Evolutionary conservation across 1,140 invertebrate genomes (phyloP).

Genomic region (Oryctes rhinoceros): DNA sequence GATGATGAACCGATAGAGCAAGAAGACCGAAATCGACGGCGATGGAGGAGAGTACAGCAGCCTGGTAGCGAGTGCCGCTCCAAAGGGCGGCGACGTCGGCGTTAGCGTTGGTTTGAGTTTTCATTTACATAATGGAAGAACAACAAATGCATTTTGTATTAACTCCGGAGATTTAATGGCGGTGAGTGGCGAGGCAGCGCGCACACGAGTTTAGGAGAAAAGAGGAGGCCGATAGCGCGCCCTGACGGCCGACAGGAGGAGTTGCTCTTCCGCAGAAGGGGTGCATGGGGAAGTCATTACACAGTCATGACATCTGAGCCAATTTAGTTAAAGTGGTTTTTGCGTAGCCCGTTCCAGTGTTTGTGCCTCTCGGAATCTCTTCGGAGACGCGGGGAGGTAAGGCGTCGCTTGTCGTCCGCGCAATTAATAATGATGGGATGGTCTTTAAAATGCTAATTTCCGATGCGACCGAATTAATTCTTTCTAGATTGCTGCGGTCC

Average conservation of each 20-base stretch:
- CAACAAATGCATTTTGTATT: conserved; percentile 63
- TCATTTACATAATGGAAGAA: conserved; percentile 63
- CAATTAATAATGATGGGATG: conserved; percentile 42
- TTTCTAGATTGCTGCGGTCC: not conserved
- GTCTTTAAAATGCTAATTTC: conserved; percentile 32
- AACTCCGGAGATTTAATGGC: conserved; percentile 61
- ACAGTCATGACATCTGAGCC: conserved; percentile 57
- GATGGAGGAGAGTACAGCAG: not conserved
- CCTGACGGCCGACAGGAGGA: conserved; percentile 19
- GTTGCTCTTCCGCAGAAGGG: not conserved
- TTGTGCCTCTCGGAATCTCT: not conserved
- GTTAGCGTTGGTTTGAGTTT: conserved; percentile 58
- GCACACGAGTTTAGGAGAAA: not conserved
- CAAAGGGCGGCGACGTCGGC: not conserved
- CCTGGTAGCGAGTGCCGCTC: not conserved
- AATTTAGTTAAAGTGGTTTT: conserved; percentile 50
- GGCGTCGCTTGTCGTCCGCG: not conserved
- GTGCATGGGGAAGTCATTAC: conserved; percentile 51
- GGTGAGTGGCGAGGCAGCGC: conserved; percentile 49
- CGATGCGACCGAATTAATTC: not conserved
- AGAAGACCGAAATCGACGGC: not conserved
- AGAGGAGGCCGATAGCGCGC: not conserved
- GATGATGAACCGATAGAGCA: not conserved
- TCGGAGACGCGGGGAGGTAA: not conserved
- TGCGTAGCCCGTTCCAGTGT: conserved; percentile 30